These are phyloP conservation scores for Drosophila prostipennis DNA, from an alignment of 2,888 invertebrate genomes.

Conservation along the genomic window DNA sequence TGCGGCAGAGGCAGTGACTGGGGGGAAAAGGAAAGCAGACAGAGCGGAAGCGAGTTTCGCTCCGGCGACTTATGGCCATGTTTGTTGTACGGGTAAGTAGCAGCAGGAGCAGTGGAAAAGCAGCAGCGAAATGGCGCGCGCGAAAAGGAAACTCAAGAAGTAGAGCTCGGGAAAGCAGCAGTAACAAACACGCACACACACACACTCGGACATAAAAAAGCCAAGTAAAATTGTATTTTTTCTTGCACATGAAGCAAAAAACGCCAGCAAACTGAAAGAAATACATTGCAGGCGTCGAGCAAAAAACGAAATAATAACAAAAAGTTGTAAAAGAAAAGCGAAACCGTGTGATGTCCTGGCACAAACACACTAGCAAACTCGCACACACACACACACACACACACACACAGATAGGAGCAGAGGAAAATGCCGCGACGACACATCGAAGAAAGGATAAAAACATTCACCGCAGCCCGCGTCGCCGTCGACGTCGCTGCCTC, in stretches of 20 bases:
- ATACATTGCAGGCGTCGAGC: conserved; percentile 70
- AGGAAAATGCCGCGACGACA: conserved; percentile 62
- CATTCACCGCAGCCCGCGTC: conserved; percentile 54
- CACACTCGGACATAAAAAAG: conserved; percentile 56
- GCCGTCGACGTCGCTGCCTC: conserved; percentile 20
- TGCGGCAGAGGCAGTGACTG: conserved; percentile 45
- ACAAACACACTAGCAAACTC: conserved; percentile 67
- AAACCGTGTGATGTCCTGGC: conserved; percentile 78
- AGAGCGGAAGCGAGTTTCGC: conserved; percentile 46
- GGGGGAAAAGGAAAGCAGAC: conserved; percentile 40
- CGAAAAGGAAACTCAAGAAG: conserved; percentile 75
- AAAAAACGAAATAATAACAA: conserved; percentile 78
- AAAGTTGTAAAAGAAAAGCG: conserved; percentile 80
- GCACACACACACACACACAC: conserved; percentile 36
- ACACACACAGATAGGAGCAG: conserved; percentile 15
- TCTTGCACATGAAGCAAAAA: conserved; percentile 73
- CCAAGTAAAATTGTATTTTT: conserved; percentile 63
- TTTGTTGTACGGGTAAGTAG: conserved; percentile 61
- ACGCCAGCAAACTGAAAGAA: conserved; percentile 72
- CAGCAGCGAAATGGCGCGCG: conserved; percentile 69
- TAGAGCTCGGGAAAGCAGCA: conserved; percentile 49
- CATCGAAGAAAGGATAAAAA: conserved; percentile 77
- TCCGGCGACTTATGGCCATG: conserved; percentile 70
- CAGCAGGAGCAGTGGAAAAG: conserved; percentile 26
- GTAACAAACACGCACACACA: conserved; percentile 42